Base-by-base conservation (phyloP, 1,140 invertebrate genomes). In the Ceratina australensis region DNA sequence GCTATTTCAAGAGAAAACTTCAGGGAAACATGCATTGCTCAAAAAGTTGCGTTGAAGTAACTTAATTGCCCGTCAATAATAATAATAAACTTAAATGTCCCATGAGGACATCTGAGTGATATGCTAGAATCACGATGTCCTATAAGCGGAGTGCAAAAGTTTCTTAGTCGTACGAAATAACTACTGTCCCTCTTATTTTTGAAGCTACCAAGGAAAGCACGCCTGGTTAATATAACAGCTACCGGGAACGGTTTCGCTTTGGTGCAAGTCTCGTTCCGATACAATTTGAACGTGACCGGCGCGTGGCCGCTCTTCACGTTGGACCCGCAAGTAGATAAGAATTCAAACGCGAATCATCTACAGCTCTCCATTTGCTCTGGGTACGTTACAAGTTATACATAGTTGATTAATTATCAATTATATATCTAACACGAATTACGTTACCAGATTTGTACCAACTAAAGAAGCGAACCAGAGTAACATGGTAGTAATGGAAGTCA, bases 401-500 rank as follows among this genome's bases (percentile, higher is more conserved):
- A n/a, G n/a, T n/a, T n/a, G n/a, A n/a, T n/a, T n/a, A n/a, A n/a
- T n/a, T n/a, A n/a, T n/a, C n/a, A n/a, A n/a, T n/a, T n/a, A n/a
- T n/a, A n/a, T n/a, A n/a, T n/a, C n/a, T 42, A 42, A 42, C 33
- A 5, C 28, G 33, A 7, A 42, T 42, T 7, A 42, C 1, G n/a
- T 13, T 2, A 28, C 13, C 80, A 94, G 94, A 59, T 95, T 95
- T 86, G 94, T 95, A 0, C 90, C 92, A n/a, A 93, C 92, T 13
- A 92, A 91, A 54, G 91, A 93, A 87, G 84, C 92, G 7, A 94
- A 94, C 69, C 93, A 94, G 80, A 96, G 95, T 83, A 98, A 98
- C 87, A 98, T 98, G 97, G 97, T 96, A 56, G 95, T 98, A 2
- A 96, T 98, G 95, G 97, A 98, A 92, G 95, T 98, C 0, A 94